A percentile compares a stretch with the other conserved stretches of the same genome.
These are phyloP conservation scores for Onthophagus taurus DNA, from an alignment of 1,140 invertebrate genomes.

Conservation along the genomic window DNA sequence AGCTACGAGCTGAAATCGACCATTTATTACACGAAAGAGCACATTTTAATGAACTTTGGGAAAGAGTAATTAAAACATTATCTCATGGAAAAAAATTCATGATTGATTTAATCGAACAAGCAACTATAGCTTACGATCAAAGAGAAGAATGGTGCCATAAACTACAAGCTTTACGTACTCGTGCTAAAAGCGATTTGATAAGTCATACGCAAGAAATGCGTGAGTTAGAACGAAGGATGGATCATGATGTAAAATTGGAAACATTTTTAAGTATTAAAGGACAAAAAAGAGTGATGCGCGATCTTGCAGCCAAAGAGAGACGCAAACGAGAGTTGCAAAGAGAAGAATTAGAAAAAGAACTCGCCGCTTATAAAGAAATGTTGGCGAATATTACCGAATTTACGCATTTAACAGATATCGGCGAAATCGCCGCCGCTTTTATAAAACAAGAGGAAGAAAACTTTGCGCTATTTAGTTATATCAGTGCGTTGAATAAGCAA, in stretches of 20 bases:
- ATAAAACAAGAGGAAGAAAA: constrained; percentile 80
- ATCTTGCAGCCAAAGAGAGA: constrained; percentile 59
- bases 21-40: constrained; percentile 58
- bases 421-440: constrained; percentile 58
- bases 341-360: constrained; percentile 57
- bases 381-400: constrained; percentile 57
- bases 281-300: constrained; percentile 66
- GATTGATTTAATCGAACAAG: constrained; percentile 69
- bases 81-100: constrained; percentile 62
- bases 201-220: constrained; percentile 61
- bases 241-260: constrained; percentile 74
- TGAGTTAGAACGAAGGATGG: constrained; percentile 69
- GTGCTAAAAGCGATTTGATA: constrained; percentile 42
- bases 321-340: constrained; percentile 50
- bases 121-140: constrained; percentile 73
- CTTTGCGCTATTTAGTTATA: constrained; percentile 85
- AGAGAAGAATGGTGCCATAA: constrained; percentile 73
- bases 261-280: constrained; percentile 77
- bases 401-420: constrained; percentile 43
- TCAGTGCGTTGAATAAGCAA: constrained; percentile 84
- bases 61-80: constrained; percentile 58
- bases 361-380: constrained; percentile 60
- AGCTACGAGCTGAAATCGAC: constrained; percentile 66
- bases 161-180: constrained; percentile 63
- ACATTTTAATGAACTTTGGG: constrained; percentile 40